A percentile compares a stretch with the other conserved stretches of the same genome.
Conservation (phyloP, 2,888 invertebrate species). For the Plebejus anna region DNA sequence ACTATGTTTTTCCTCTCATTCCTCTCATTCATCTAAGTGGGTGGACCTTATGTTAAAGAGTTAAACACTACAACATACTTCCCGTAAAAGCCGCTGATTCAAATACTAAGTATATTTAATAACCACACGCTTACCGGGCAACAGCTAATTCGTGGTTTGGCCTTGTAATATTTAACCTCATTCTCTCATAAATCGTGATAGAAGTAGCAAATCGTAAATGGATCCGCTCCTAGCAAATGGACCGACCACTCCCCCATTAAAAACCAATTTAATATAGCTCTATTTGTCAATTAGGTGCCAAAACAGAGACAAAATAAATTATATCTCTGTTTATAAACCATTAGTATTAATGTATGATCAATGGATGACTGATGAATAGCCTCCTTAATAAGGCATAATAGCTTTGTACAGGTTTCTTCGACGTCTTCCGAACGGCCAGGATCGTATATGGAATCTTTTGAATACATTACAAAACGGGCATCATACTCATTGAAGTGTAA, state of each 20-base stretch:
- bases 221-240: conserved; percentile 58
- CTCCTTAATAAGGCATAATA: conserved; percentile 77
- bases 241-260: conserved; percentile 66
- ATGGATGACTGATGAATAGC: conserved; percentile 76
- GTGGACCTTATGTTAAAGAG: too few relatives aligned
- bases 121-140: neutral
- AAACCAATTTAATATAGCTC: conserved; percentile 68
- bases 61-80: neutral
- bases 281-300: conserved; percentile 70
- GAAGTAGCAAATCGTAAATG: conserved; percentile 62
- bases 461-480: conserved; percentile 6
- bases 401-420: conserved; percentile 74
- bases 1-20: neutral
- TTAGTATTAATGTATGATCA: conserved; percentile 77
- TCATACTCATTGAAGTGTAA: neutral
- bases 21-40: too few relatives aligned
- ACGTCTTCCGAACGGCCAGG: conserved; percentile 70
- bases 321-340: conserved; percentile 79
- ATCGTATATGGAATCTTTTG: conserved; percentile 13
- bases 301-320: conserved; percentile 79
- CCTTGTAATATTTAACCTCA: conserved; percentile 10
- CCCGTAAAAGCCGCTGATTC: neutral
- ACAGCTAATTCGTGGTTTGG: neutral
- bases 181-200: conserved; percentile 38
- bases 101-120: neutral